Conservation (phyloP, 2,113 vertebrate genomes). For the Marmota flaviventris region DNA sequence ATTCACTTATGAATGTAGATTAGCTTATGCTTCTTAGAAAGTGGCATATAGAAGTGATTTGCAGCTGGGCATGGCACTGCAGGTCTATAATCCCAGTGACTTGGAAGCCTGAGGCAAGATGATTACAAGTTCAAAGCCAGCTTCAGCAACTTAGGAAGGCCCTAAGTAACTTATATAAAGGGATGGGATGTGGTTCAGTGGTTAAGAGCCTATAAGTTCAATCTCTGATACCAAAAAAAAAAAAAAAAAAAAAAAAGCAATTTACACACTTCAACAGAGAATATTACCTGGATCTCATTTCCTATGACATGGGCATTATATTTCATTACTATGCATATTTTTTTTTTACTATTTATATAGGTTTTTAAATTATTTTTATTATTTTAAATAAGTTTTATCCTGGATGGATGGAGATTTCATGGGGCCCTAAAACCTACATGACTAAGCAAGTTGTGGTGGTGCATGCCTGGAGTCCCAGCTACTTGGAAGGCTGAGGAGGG, state of each 20-base stretch:
- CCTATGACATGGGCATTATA: neutral
- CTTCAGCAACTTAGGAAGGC: too few relatives aligned
- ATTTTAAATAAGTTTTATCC: slow-evolving; percentile 23
- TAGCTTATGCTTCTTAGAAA: slow-evolving; percentile 33
- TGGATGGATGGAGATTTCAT: neutral
- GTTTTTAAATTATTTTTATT: too few relatives aligned
- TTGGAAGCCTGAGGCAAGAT: too few relatives aligned
- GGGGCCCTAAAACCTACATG: neutral
- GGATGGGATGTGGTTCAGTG: too few relatives aligned
- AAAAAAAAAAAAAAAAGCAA: neutral
- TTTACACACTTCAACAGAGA: neutral
- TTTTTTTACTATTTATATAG: too few relatives aligned
- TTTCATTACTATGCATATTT: slow-evolving; percentile 17
- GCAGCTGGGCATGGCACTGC: too few relatives aligned
- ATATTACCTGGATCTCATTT: neutral
- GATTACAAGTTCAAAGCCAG: too few relatives aligned
- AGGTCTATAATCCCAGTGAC: too few relatives aligned
- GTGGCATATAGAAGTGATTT: neutral
- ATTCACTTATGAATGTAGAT: neutral
- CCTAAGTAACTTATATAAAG: too few relatives aligned
- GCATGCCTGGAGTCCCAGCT: neutral
- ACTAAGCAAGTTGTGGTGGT: neutral
- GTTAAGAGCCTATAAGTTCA: too few relatives aligned
- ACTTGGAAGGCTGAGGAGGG: neutral
- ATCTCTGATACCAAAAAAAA: neutral